Evolutionary conservation across 2,797 vertebrate genomes (phyloP), one percentile per base, ranked within the genome.

Genomic region (Sternarchorhynchus goeldii): DNA sequence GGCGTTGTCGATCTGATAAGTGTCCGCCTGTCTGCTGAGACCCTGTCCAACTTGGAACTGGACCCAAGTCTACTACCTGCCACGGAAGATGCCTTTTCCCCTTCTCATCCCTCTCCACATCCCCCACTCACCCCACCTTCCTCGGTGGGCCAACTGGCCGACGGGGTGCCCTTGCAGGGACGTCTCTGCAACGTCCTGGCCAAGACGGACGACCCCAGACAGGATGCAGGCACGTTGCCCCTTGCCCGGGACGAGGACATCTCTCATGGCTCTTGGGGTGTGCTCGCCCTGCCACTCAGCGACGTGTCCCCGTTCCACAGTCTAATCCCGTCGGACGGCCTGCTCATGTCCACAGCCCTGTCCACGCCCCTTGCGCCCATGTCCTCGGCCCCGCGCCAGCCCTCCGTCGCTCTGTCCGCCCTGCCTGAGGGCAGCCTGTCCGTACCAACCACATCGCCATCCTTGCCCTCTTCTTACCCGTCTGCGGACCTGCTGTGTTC

Each of bases 1-100:
- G 93, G 93, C 79, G 97, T 99, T 84, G 96, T 96, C 72, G 97
- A 98, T 90, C 94, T 99, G 81, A 93, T 99, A 80, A 96, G 94
- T 83, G 94, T 94, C 79, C 97, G 95, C 79, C 95, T 99, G 76
- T 94, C 96, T 3, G 90, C 95, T 0, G 96, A 98, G 88, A 97
- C 95, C 89, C 97, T 98, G 89, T 92, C 95, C 85, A 93, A 93
- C 92, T 93, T 99, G 69, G 98, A 98, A 92, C 94, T 99, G 92
- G 97, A 98, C 82, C 96, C 98, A 87, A 97, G 93, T 88, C 94
- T 99, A 76, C 94, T 99, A 89, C 96, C 94, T 32, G 67, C 80
- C 87, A 93, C 96, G 64, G 92, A 95, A 45, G 94, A 94, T 75
- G 92, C 95, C 84, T 96, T 95, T 76, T 91, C 96, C 78, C 92